Percentiles rank a stretch among this genome's conserved stretches.
phyloP scores from a whole-genome alignment of 2,888 invertebrate species.

The Drosophila mimica region DNA sequence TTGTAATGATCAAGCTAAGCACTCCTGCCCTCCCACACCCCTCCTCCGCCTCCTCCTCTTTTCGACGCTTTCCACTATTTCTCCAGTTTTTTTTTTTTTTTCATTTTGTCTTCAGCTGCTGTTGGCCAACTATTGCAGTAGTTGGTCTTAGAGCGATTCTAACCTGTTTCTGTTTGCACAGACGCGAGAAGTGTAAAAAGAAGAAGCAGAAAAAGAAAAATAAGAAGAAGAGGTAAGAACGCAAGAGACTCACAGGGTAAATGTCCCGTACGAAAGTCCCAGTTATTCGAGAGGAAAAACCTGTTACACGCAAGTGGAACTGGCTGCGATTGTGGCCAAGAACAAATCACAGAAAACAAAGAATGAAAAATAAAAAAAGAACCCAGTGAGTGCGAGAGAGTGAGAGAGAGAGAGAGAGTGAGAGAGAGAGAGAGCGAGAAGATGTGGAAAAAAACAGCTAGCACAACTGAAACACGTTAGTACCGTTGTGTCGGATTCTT shows the following conservation, averaged over 20 bases:
- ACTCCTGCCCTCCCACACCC: background rate
- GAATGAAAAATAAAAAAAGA: slow-evolving; percentile 3
- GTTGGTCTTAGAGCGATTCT: slow-evolving; percentile 66
- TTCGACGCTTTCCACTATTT: background rate
- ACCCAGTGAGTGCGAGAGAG: slow-evolving; percentile 4
- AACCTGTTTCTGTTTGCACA: slow-evolving; percentile 62
- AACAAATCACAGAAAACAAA: slow-evolving; percentile 49
- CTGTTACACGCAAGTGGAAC: slow-evolving; percentile 82
- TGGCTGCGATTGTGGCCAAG: slow-evolving; percentile 60
- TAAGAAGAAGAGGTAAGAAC: background rate
- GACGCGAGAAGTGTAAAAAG: background rate
- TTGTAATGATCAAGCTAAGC: slow-evolving; percentile 54
- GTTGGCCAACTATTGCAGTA: slow-evolving; percentile 57
- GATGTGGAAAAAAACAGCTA: slow-evolving; percentile 39
- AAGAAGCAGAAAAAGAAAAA: background rate
- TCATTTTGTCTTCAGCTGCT: slow-evolving; percentile 10
- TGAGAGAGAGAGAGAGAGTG: slow-evolving; percentile 12
- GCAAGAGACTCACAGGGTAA: slow-evolving; percentile 59
- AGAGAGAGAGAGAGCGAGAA: slow-evolving; percentile 8
- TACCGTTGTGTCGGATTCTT: slow-evolving; percentile 82
- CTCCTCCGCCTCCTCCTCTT: background rate
- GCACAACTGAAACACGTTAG: slow-evolving; percentile 73
- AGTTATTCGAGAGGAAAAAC: slow-evolving; percentile 84
- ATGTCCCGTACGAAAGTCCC: slow-evolving; percentile 85
- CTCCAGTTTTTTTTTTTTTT: slow-evolving; percentile 9